Evolutionary conservation across 2,797 vertebrate genomes (phyloP).

Genomic region (Xerus rutilus): DNA sequence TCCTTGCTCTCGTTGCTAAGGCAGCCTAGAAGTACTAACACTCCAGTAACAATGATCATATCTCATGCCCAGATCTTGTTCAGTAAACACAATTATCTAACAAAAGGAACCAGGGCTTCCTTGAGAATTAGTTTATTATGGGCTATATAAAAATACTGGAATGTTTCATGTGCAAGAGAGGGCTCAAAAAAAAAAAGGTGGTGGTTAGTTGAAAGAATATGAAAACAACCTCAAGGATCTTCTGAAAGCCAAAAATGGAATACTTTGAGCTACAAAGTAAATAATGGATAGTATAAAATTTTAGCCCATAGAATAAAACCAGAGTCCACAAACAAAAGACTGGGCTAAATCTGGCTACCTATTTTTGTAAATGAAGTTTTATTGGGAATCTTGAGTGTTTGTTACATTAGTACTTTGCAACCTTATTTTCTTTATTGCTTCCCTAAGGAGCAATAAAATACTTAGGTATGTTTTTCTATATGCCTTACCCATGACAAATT

Average conservation of each 20-base stretch:
- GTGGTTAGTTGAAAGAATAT: not conserved
- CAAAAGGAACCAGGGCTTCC: not conserved
- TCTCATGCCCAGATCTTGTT: not conserved
- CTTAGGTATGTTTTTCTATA: not conserved
- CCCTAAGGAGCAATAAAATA: not conserved
- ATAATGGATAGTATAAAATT: constrained; percentile 19
- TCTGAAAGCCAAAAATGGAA: not conserved
- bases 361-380: not conserved
- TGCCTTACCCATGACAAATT: not conserved
- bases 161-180: not conserved
- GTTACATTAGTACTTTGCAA: not conserved
- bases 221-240: not conserved
- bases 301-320: not conserved
- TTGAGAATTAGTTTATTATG: not conserved
- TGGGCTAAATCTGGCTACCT: not conserved
- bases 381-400: constrained; percentile 4
- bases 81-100: not conserved
- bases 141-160: not conserved
- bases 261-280: not conserved
- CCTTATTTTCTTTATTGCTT: not conserved
- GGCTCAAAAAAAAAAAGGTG: not conserved
- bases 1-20: not conserved
- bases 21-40: not conserved
- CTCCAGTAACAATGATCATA: not conserved
- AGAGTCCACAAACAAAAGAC: not conserved